phyloP scores from a whole-genome alignment of 92 coral and sea anemone species.

The Phenganax stokvisi region DNA sequence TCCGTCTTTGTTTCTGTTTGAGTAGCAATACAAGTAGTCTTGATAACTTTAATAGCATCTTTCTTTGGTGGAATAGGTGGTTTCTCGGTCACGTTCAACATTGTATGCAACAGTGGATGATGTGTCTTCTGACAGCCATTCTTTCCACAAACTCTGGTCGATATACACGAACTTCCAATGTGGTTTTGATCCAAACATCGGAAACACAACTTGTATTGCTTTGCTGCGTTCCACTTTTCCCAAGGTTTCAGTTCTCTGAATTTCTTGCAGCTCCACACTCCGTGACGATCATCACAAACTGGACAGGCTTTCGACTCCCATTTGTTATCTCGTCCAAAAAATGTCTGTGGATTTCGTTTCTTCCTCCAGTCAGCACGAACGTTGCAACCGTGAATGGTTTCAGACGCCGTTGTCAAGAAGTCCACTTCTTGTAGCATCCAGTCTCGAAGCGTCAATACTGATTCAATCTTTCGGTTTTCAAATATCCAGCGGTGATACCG shows the following conservation, averaged over 20 bases:
- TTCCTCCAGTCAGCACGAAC: too few relatives aligned
- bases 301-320: background rate
- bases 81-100: too few relatives aligned
- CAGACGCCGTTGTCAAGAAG: background rate
- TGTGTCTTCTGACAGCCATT: too few relatives aligned
- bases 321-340: background rate
- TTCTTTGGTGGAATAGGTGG: too few relatives aligned
- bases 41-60: too few relatives aligned
- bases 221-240: background rate
- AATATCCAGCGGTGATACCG: slow-evolving; percentile 2
- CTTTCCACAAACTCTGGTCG: too few relatives aligned
- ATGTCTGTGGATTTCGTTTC: background rate
- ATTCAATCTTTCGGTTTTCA: background rate
- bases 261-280: slow-evolving; percentile 5
- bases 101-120: too few relatives aligned
- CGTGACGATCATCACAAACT: background rate
- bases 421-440: background rate
- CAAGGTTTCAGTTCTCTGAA: background rate
- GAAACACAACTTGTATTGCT: too few relatives aligned
- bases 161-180: too few relatives aligned
- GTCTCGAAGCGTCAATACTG: background rate
- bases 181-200: too few relatives aligned
- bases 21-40: too few relatives aligned
- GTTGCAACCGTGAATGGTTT: background rate
- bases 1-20: background rate